Evolutionary conservation across 2,888 invertebrate species (phyloP).

Genomic region (Hemistola chrysoprasaria): DNA sequence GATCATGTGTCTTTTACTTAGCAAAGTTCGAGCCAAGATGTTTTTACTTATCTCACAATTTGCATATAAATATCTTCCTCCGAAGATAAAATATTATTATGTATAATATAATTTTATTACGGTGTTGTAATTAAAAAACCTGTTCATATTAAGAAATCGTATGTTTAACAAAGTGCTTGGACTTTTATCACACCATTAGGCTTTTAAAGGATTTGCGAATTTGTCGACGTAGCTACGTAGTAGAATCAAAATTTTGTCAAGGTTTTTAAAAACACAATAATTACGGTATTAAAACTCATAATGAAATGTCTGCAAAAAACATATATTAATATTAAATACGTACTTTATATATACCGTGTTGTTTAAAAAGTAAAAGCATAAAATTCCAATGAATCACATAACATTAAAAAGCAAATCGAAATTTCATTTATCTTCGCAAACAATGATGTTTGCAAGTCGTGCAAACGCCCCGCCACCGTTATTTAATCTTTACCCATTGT

Average conservation of each 20-base stretch:
- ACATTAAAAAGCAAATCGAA: constrained; percentile 8
- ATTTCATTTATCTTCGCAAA: constrained; percentile 21
- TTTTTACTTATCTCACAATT: constrained; percentile 13
- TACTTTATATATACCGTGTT: too few species aligned
- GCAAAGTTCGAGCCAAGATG: constrained; percentile 22
- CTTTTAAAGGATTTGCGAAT: not conserved
- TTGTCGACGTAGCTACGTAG: too few species aligned
- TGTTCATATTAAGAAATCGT: constrained; percentile 16
- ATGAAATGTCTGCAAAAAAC: too few species aligned
- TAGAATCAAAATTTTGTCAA: too few species aligned
- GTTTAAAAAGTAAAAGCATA: not conserved
- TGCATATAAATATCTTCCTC: constrained; percentile 7
- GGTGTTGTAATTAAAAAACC: constrained; percentile 12
- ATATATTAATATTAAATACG: too few species aligned
- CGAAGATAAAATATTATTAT: not conserved
- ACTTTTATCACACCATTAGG: not conserved
- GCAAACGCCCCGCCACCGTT: constrained; percentile 26
- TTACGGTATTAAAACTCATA: too few species aligned
- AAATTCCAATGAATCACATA: constrained; percentile 25
- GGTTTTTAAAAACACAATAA: too few species aligned
- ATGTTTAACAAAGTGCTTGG: constrained; percentile 21
- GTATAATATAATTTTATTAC: constrained; percentile 3
- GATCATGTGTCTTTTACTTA: constrained; percentile 36
- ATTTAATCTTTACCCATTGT: constrained; percentile 29
- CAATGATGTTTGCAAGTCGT: constrained; percentile 32